Base-by-base conservation (phyloP, 1,140 invertebrate genomes). In the Schlechtendalia chinensis region DNA sequence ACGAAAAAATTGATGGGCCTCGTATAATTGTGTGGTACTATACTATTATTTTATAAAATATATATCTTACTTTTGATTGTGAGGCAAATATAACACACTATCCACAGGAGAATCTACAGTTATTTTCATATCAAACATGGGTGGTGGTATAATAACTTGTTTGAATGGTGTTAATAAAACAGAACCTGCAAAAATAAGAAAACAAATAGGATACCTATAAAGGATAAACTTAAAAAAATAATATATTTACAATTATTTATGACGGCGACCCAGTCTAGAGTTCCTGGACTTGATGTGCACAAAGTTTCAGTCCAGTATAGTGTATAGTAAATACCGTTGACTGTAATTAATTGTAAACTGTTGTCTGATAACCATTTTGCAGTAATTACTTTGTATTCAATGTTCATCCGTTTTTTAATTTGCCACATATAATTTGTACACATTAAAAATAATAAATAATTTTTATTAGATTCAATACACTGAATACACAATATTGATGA, bases 131-230 rank as follows among this genome's bases (percentile, higher is more conserved):
- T 79, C 54, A 61, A 85, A 88, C 87, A 90, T 87, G 47, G 90
- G 90, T 16, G 90, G 90, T 24, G 90, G 90, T n/a, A 91, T 86
- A 17, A 89, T 84, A 80, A 86, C 84, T 75, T 85, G 81, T 50
- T 86, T 84, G 82, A 91, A 89, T 24, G 89, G 88, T 5, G 90
- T 90, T 56, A 91, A 80, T 50, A 87, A 82, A 19, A 90, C 65
- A 82, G 86, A 85, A 72, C 84, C 88, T 89, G 67, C 58, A 81
- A 83, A 58, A 45, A 75, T 63, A 81, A 74, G 82, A 75, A 79
- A 75, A 82, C 10, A 50, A 5, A 59, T 27, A 59, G 56, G 47
- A 59, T 14, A 79, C 59, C 22, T 50, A 32, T n/a, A 10, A 58
- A 17, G 59, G 47, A 22, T n/a, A 59, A 61, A 32, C 39, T 1